Base-by-base conservation (phyloP, 2,888 invertebrate species). In the Orgyia antiqua region DNA sequence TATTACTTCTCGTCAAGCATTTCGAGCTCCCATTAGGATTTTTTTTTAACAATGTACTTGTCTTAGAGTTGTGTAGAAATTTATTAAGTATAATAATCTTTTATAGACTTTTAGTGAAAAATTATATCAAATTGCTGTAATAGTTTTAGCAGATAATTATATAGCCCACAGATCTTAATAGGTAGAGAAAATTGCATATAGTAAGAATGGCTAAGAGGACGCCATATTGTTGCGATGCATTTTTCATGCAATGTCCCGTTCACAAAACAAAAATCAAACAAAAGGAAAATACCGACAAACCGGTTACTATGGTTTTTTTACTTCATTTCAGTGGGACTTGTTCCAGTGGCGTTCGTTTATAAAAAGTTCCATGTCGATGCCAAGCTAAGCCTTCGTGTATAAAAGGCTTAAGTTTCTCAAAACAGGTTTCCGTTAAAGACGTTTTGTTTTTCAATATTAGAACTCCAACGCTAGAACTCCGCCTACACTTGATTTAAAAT, bases 401-500 rank as follows among this genome's bases (percentile, higher is more conserved):
- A 80, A 84, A 86, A 83, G 83, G 78, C 83, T 80, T 83, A 84
- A 82, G 83, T 80, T 82, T 75, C 82, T 74, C 68, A 64, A 76
- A 82, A 79, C 82, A 73, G 74, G 78, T 83, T 82, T 78, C 72
- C 76, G 78, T 76, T 76, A 80, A 78, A 84, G 80, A 79, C 84
- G 74, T 84, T 86, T 75, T 78, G 80, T 80, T 79, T 82, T 82
- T 82, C 78, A 80, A 79, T 83, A 75, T 70, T 74, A 77, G 79
- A 82, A 77, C 79, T 76, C 71, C 66, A 58, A 73, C 75, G 70
- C 60, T 59, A 76, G 74, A 75, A 78, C 86, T 80, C 86, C 86
- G 86, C 86, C 86, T 86, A 86, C 86, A 82, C 84, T 83, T 79
- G 80, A 79, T 84, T 86, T 84, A 83, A 86, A 86, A 86, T 86